Percentiles rank a stretch among this genome's conserved stretches.
phyloP scores from a whole-genome alignment of 2,113 vertebrate species.

The Otocyon megalotis region DNA sequence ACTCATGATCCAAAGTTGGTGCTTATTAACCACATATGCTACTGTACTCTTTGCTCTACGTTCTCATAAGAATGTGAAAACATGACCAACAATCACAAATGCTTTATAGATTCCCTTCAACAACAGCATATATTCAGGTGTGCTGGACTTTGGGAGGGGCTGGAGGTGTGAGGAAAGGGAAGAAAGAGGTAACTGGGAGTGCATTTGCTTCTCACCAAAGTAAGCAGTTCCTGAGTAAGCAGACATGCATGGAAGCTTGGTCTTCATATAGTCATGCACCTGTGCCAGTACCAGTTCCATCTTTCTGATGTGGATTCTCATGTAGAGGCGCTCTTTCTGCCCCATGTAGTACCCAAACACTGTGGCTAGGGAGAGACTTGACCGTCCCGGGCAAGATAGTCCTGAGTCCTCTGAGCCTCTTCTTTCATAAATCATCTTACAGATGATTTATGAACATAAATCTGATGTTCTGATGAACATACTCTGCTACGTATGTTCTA shows the following conservation, averaged over 20 bases:
- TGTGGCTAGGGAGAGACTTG: no score
- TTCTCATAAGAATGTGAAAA: background rate
- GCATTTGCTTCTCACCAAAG: background rate
- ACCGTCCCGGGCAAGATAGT: no score
- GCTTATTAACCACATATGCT: background rate
- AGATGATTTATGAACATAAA: no score
- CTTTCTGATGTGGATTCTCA: background rate
- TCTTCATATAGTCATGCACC: background rate
- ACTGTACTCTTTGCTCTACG: no score
- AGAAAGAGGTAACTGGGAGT: background rate
- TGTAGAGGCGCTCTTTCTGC: background rate
- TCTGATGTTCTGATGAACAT: no score
- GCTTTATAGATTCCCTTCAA: background rate
- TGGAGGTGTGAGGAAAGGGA: background rate
- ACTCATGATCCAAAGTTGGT: background rate
- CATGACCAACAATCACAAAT: background rate
- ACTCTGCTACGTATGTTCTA: background rate
- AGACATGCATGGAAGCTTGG: background rate
- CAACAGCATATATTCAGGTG: background rate
- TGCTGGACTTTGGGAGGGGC: background rate
- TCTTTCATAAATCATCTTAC: background rate
- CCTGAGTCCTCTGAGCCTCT: background rate
- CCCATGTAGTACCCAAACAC: accelerated
- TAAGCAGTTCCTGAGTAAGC: background rate
- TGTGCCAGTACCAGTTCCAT: background rate